Evolutionary conservation across 2,113 vertebrate genomes (phyloP).

Genomic region (Rostratula benghalensis): DNA sequence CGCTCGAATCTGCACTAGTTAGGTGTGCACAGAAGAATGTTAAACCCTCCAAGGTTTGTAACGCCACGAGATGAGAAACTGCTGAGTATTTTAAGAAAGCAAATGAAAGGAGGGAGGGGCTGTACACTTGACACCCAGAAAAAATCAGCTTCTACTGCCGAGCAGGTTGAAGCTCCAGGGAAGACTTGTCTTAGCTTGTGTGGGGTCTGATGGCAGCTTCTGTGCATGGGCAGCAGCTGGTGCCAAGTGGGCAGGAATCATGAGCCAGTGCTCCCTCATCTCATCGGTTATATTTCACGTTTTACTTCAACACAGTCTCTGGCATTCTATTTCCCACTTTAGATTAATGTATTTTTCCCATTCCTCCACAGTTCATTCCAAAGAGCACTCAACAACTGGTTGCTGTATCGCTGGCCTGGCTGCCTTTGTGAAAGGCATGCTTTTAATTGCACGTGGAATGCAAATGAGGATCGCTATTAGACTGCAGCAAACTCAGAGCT

Average conservation of each 20-base stretch:
- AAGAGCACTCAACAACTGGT: not conserved
- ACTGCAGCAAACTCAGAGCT: not conserved
- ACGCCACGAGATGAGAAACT: not conserved
- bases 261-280: not conserved
- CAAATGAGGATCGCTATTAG: not conserved
- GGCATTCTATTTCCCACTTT: not conserved
- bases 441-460: not conserved
- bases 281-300: not conserved
- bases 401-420: not conserved
- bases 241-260: not conserved
- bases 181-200: not conserved
- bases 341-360: not conserved
- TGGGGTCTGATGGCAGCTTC: not conserved
- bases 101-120: not conserved
- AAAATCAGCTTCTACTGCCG: not conserved
- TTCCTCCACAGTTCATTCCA: not conserved
- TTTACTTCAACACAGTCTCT: not conserved
- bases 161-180: not conserved
- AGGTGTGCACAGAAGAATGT: not conserved
- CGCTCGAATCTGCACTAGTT: not conserved
- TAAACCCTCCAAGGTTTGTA: not conserved
- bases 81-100: not conserved
- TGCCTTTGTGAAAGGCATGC: not conserved
- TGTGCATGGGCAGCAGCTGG: not conserved
- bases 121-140: not conserved